Evolutionary conservation across 2,797 vertebrate species (phyloP).

Genomic region (Lacerta viridis): DNA sequence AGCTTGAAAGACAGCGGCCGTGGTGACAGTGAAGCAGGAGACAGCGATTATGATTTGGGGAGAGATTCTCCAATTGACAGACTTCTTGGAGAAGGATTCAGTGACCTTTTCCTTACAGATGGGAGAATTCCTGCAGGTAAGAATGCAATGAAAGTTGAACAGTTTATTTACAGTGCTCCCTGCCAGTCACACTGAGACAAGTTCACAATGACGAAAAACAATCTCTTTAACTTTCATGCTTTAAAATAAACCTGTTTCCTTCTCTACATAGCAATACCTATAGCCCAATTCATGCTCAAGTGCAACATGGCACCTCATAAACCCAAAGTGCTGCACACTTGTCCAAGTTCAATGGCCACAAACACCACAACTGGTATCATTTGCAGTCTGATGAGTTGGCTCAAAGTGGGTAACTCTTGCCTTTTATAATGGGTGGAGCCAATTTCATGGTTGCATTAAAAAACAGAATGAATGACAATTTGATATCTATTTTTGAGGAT

Average conservation of each 20-base stretch:
- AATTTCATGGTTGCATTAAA: constrained; percentile 62
- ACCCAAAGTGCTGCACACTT: constrained; percentile 49
- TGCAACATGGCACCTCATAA: neutral
- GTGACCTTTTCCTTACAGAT: constrained; percentile 93
- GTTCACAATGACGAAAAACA: constrained; percentile 49
- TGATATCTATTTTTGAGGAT: constrained; percentile 53
- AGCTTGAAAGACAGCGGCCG: constrained; percentile 98
- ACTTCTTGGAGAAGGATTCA: constrained; percentile 96
- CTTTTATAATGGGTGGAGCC: constrained; percentile 69
- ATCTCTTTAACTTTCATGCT: constrained; percentile 59
- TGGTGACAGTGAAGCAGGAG: constrained; percentile 97
- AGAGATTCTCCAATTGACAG: constrained; percentile 98
- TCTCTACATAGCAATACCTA: constrained; percentile 36
- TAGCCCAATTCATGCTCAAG: neutral
- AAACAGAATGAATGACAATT: constrained; percentile 74
- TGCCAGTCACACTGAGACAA: constrained; percentile 60
- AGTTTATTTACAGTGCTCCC: constrained; percentile 66
- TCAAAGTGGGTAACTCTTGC: constrained; percentile 13
- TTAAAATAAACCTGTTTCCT: neutral
- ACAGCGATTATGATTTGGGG: constrained; percentile 97
- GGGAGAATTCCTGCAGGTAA: constrained; percentile 96
- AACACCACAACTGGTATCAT: neutral
- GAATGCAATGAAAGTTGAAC: constrained; percentile 61
- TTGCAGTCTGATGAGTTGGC: constrained; percentile 15
- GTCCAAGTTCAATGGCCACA: constrained; percentile 33